phyloP scores from a whole-genome alignment of 1,140 invertebrate species.

The Calephelis nemesis region DNA sequence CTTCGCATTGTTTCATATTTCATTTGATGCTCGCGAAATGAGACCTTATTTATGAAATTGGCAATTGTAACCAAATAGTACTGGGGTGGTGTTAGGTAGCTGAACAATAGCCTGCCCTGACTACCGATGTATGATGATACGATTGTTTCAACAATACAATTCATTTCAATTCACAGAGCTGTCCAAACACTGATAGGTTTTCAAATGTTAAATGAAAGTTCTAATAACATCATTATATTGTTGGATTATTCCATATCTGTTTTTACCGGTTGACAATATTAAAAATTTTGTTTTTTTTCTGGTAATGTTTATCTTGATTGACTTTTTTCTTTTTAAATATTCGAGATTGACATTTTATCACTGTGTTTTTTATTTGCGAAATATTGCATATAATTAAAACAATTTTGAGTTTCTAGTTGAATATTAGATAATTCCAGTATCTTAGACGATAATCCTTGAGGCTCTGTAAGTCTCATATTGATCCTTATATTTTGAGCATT shows the following conservation, averaged over 20 bases:
- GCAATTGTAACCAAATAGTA: slow-evolving; percentile 24
- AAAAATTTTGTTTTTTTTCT: neutral
- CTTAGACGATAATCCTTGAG: no score
- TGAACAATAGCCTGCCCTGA: slow-evolving; percentile 47
- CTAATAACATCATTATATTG: slow-evolving; percentile 16
- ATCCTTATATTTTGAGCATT: no score
- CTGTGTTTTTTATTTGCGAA: no score
- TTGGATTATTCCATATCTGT: neutral
- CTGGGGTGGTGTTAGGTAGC: slow-evolving; percentile 47
- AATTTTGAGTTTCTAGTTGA: no score
- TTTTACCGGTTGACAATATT: neutral
- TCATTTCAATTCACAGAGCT: slow-evolving; percentile 72
- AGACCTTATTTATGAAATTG: slow-evolving; percentile 12
- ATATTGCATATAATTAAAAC: no score
- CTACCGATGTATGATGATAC: slow-evolving; percentile 69
- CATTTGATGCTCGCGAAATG: slow-evolving; percentile 5
- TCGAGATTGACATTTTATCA: no score
- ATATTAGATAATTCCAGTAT: no score
- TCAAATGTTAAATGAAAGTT: slow-evolving; percentile 39
- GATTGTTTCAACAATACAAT: slow-evolving; percentile 66
- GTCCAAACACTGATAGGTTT: slow-evolving; percentile 62
- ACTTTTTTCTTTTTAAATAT: no score
- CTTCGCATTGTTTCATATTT: neutral
- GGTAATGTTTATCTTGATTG: no score
- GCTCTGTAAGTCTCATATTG: no score